Conservation (phyloP, 2,113 vertebrate genomes). For the Rallus limicola region DNA sequence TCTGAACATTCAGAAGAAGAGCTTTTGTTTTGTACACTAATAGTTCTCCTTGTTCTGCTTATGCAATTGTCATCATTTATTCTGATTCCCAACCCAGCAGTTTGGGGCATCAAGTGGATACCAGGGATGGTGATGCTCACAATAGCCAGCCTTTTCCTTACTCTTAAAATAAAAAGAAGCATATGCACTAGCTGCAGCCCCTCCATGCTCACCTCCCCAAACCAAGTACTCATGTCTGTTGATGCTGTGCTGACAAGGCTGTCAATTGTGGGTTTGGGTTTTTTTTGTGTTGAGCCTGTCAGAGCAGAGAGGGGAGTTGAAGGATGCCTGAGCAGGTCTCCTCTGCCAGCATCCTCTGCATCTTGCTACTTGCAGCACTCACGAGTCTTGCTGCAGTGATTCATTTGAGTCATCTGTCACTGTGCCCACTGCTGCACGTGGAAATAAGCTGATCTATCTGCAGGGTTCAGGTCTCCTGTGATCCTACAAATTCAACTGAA, state of each 20-base stretch:
- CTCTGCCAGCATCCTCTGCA: neutral
- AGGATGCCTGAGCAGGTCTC: neutral
- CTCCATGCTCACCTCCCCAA: neutral
- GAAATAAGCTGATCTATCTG: neutral
- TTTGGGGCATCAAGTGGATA: neutral
- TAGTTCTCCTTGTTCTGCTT: constrained; percentile 45
- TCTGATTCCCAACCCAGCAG: neutral
- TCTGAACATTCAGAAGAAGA: constrained; percentile 24
- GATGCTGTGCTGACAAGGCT: neutral
- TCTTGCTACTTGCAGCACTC: neutral
- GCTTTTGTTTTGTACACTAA: constrained; percentile 42
- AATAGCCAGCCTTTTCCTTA: neutral
- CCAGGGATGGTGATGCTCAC: neutral
- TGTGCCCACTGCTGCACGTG: rapidly evolving
- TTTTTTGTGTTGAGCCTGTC: neutral
- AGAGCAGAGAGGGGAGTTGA: neutral
- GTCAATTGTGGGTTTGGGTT: neutral
- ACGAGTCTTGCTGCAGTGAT: neutral
- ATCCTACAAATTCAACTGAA: neutral
- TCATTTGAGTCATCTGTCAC: neutral
- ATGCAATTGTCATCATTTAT: constrained; percentile 37
- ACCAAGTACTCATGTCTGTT: neutral
- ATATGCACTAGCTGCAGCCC: neutral
- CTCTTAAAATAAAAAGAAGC: neutral
- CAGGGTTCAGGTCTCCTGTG: neutral